phyloP scores from a whole-genome alignment of 2,113 vertebrate species.

The Spizaetus ornatus region DNA sequence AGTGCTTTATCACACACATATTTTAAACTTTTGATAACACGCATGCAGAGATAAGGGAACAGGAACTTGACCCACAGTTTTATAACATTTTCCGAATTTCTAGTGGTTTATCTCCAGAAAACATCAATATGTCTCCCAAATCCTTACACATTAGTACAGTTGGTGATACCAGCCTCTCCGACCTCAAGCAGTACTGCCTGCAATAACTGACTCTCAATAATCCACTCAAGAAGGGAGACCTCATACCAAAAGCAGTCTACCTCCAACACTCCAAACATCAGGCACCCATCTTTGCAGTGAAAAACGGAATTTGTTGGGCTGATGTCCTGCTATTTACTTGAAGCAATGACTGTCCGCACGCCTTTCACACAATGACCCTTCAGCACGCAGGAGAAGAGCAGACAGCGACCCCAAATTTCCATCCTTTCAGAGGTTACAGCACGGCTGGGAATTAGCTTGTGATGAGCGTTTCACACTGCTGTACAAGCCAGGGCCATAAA shows the following conservation, averaged over 20 bases:
- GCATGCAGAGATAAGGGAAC: background rate
- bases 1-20: background rate
- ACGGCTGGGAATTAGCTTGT: rapidly evolving
- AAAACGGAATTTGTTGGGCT: background rate
- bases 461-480: rapidly evolving
- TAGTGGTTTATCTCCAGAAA: background rate
- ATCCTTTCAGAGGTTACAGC: background rate
- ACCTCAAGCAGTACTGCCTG: background rate
- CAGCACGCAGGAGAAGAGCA: rapidly evolving
- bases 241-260: background rate
- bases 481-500: background rate
- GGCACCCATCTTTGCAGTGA: background rate
- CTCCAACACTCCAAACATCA: background rate
- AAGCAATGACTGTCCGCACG: background rate
- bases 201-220: background rate
- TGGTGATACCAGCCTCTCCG: background rate
- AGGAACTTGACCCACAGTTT: background rate
- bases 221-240: background rate
- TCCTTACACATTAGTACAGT: background rate
- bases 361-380: rapidly evolving
- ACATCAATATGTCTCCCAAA: background rate
- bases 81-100: background rate
- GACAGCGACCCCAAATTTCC: rapidly evolving
- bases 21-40: constrained; percentile 11
- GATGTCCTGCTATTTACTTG: background rate